A percentile compares a stretch with the other conserved stretches of the same genome.
Evolutionary conservation across 2,113 vertebrate genomes (phyloP).

Genomic region (Notechis scutatus): DNA sequence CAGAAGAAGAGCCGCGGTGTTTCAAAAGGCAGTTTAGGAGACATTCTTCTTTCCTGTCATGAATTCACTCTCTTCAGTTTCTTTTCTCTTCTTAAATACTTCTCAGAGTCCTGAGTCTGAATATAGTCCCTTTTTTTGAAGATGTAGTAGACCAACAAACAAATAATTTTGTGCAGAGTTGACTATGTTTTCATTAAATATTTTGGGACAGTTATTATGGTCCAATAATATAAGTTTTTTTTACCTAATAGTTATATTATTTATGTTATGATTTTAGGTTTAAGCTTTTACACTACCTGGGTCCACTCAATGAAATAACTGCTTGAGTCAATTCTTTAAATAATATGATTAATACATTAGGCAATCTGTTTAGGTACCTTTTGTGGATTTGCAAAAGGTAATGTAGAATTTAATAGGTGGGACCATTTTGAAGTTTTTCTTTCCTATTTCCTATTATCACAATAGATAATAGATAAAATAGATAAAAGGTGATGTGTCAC

Average conservation of each 20-base stretch:
- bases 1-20: not conserved
- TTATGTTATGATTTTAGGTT: not conserved
- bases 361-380: not conserved
- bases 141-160: not conserved
- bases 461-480: not conserved
- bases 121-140: not conserved
- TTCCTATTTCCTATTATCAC: not conserved
- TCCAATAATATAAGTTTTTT: not conserved
- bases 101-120: not conserved
- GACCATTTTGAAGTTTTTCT: not conserved
- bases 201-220: not conserved
- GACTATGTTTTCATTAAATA: not conserved
- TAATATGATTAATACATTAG: not conserved
- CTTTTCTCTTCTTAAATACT: not conserved
- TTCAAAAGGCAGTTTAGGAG: slow-evolving; percentile 4
- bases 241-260: not conserved
- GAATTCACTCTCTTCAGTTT: not conserved
- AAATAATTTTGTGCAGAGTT: not conserved
- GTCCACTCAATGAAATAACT: not conserved
- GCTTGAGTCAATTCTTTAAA: not conserved
- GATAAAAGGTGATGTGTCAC: not conserved
- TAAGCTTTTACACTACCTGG: not conserved
- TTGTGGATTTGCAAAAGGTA: not conserved
- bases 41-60: slow-evolving; percentile 8
- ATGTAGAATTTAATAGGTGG: not conserved